A percentile compares a stretch with the other conserved stretches of the same genome.
These are phyloP conservation scores for Hylomyscus alleni DNA, from an alignment of 2,797 vertebrate genomes.

Conservation along the genomic window DNA sequence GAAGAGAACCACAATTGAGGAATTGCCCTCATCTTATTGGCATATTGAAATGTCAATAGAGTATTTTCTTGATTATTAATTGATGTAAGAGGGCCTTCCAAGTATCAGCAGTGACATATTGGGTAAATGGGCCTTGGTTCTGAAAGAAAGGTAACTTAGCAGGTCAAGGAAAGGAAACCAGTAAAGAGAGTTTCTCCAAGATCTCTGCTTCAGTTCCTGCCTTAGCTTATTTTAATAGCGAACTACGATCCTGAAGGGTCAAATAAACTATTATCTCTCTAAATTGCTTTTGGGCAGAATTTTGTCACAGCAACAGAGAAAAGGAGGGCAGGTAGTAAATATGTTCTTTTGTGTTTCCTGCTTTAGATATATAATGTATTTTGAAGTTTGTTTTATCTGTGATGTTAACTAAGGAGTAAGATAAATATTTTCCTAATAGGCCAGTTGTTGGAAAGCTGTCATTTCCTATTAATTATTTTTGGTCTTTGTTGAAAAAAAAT, in stretches of 20 bases:
- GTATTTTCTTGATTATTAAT: not conserved
- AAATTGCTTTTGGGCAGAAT: not conserved
- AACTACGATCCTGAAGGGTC: not conserved
- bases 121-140: not conserved
- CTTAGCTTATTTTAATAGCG: no score
- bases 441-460: not conserved
- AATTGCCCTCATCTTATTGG: not conserved
- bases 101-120: not conserved
- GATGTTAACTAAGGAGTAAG: not conserved
- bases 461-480: not conserved
- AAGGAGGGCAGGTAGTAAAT: not conserved
- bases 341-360: not conserved
- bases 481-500: not conserved
- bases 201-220: not conserved
- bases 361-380: not conserved
- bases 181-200: not conserved
- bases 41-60: not conserved
- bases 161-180: not conserved
- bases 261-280: not conserved
- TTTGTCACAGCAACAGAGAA: not conserved
- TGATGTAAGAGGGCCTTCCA: not conserved
- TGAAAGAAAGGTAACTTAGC: not conserved
- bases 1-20: not conserved
- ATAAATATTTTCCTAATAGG: not conserved
- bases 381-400: not conserved